These are phyloP conservation scores for Diglossa cyanea DNA, from an alignment of 2,797 vertebrate species.

Conservation along the genomic window DNA sequence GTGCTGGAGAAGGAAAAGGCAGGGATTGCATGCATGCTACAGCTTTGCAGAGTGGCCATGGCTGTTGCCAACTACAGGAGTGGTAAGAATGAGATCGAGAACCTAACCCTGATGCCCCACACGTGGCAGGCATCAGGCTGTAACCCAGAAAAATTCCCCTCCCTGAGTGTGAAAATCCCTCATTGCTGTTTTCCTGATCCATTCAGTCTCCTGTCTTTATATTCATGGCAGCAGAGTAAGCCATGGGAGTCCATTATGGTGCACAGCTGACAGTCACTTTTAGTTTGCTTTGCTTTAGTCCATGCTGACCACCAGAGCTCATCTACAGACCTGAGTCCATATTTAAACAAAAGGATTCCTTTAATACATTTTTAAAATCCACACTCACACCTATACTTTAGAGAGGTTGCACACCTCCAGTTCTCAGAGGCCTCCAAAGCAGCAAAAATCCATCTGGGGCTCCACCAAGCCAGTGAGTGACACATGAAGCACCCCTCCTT, in stretches of 20 bases:
- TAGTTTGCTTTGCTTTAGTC: neutral
- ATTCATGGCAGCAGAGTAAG: neutral
- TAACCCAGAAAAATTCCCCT: neutral
- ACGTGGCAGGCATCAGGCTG: accelerated
- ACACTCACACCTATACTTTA: neutral
- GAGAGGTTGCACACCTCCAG: neutral
- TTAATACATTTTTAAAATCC: neutral
- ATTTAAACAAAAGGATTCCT: neutral
- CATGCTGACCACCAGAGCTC: neutral
- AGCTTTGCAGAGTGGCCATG: neutral
- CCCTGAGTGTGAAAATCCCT: neutral
- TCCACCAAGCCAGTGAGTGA: neutral
- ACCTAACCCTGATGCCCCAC: accelerated
- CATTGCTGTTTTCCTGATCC: neutral
- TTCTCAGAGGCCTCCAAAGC: neutral
- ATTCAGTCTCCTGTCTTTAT: neutral
- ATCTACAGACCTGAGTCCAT: accelerated
- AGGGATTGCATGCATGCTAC: accelerated
- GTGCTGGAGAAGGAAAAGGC: neutral
- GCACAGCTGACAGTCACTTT: neutral
- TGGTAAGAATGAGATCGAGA: neutral
- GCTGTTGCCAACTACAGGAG: neutral
- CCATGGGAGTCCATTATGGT: accelerated
- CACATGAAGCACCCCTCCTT: neutral
- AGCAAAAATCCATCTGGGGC: neutral